Conservation (phyloP, 2,113 vertebrate species). For the Phylloscopus trochiloides region DNA sequence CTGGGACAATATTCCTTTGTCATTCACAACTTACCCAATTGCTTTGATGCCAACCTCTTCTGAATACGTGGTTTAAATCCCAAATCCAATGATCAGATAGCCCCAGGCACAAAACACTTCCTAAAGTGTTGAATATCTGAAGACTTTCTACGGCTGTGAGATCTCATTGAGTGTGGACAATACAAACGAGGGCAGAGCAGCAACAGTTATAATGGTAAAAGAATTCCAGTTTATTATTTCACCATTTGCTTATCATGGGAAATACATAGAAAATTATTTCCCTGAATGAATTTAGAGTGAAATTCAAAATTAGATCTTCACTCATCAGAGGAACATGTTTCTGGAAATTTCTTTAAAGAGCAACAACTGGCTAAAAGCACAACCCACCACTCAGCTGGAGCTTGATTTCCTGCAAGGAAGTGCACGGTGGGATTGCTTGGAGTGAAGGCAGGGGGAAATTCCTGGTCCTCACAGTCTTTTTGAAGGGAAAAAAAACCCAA, state of each 20-base stretch:
- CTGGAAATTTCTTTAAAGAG: background rate
- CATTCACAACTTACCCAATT: background rate
- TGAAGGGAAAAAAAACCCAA: fast-evolving
- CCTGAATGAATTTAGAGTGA: background rate
- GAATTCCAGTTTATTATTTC: background rate
- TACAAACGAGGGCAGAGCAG: background rate
- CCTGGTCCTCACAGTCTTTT: background rate
- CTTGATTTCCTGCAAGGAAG: background rate
- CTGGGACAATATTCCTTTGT: background rate
- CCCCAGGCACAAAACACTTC: background rate
- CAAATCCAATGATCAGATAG: background rate
- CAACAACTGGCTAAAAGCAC: background rate
- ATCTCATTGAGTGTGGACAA: background rate
- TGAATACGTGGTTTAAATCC: background rate
- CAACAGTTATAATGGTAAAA: background rate
- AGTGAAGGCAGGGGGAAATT: background rate
- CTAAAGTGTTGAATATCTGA: background rate
- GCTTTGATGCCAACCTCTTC: background rate
- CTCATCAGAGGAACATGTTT: background rate
- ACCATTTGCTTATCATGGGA: background rate
- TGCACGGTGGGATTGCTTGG: fast-evolving
- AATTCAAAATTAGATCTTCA: background rate
- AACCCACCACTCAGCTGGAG: background rate
- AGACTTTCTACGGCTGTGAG: background rate
- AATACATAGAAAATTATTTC: background rate